Conservation (phyloP, 2,113 vertebrate species). For the Orthonyx spaldingii region DNA sequence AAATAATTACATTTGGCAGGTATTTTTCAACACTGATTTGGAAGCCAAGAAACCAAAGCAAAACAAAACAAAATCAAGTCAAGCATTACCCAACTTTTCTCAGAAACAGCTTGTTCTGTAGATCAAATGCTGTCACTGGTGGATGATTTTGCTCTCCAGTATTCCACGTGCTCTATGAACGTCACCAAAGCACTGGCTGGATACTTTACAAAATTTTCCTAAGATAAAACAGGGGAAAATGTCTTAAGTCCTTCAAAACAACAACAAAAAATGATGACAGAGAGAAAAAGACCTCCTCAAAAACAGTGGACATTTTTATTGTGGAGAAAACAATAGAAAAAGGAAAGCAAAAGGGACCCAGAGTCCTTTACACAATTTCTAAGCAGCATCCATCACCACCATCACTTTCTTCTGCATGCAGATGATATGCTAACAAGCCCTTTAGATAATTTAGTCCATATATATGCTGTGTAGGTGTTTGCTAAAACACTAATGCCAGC, state of each 20-base stretch:
- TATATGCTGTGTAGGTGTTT: not conserved
- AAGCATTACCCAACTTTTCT: constrained; percentile 5
- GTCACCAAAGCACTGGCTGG: not conserved
- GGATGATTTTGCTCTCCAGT: not conserved
- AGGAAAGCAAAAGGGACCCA: not conserved
- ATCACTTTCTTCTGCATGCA: not conserved
- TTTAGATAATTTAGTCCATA: not conserved
- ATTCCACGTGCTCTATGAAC: not conserved
- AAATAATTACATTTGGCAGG: constrained; percentile 38
- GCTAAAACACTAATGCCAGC: not conserved
- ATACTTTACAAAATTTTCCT: not conserved
- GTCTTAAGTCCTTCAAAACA: not conserved
- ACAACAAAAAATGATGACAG: not conserved
- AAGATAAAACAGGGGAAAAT: not conserved
- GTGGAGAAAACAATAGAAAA: not conserved
- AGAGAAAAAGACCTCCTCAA: not conserved
- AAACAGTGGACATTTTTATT: not conserved
- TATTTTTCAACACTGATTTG: constrained; percentile 35
- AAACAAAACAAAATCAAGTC: constrained; percentile 11
- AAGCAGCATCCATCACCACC: not conserved
- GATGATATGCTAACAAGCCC: not conserved
- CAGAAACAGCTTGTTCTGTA: not conserved
- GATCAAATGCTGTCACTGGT: not conserved
- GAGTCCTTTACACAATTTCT: not conserved
- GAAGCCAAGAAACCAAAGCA: constrained; percentile 20